These are phyloP conservation scores for Grammomys surdaster DNA, from an alignment of 2,113 vertebrate species.

Conservation along the genomic window DNA sequence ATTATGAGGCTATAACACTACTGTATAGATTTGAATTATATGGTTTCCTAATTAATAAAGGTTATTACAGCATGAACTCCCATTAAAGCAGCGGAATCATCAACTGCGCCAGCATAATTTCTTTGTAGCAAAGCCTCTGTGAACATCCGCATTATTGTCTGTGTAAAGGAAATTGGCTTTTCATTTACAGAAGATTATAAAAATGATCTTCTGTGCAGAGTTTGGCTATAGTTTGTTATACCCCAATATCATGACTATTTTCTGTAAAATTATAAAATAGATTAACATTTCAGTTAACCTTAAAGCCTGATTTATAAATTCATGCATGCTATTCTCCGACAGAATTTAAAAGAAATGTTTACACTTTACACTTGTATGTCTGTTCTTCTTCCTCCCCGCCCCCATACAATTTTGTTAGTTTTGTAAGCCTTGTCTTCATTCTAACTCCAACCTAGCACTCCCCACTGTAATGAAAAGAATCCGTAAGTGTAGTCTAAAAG, in stretches of 20 bases:
- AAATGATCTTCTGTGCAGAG: slow-evolving; percentile 56
- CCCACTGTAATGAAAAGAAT: not conserved
- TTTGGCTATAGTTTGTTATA: slow-evolving; percentile 63
- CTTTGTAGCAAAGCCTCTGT: slow-evolving; percentile 71
- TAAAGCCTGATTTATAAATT: slow-evolving; percentile 64
- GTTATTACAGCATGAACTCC: slow-evolving; percentile 73
- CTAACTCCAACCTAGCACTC: slow-evolving; percentile 47
- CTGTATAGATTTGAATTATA: slow-evolving; percentile 72
- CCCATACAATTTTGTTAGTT: not conserved
- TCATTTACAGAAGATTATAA: slow-evolving; percentile 77
- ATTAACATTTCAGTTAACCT: slow-evolving; percentile 23
- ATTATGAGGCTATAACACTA: slow-evolving; percentile 67
- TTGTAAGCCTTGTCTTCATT: slow-evolving; percentile 2
- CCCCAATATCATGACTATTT: slow-evolving; percentile 12
- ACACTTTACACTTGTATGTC: slow-evolving; percentile 20
- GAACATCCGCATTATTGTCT: slow-evolving; percentile 73
- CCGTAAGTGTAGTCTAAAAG: not conserved
- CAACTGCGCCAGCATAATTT: slow-evolving; percentile 76
- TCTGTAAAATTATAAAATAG: slow-evolving; percentile 33
- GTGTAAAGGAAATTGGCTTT: slow-evolving; percentile 75
- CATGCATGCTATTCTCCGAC: slow-evolving; percentile 51
- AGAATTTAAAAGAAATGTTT: slow-evolving; percentile 65
- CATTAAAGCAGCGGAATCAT: slow-evolving; percentile 66
- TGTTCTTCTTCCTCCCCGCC: not conserved
- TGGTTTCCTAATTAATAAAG: slow-evolving; percentile 79